phyloP scores from a whole-genome alignment of 2,113 vertebrate genomes.

The Mustelus asterias region DNA sequence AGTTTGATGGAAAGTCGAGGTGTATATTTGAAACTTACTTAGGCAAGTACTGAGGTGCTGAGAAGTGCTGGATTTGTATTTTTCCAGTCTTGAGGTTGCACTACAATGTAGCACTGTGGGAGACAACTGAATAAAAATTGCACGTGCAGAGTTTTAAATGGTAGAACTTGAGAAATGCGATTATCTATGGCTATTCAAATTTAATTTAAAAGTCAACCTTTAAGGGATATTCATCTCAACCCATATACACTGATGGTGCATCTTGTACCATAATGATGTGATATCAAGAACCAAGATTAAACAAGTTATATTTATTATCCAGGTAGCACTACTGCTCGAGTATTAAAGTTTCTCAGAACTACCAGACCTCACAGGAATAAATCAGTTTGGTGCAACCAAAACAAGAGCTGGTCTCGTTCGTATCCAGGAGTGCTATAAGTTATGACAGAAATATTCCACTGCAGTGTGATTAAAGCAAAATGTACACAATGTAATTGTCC shows the following conservation, averaged over 20 bases:
- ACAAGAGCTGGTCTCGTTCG: neutral
- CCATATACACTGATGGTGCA: neutral
- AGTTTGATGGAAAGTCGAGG: neutral
- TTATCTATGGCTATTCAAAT: neutral
- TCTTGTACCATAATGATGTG: neutral
- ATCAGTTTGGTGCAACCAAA: neutral
- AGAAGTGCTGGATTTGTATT: neutral
- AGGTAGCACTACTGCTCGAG: neutral
- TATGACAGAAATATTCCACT: neutral
- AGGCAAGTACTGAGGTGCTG: neutral
- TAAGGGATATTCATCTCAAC: neutral
- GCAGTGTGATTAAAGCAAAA: neutral
- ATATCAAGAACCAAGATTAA: neutral
- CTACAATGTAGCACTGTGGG: neutral
- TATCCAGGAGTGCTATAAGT: neutral
- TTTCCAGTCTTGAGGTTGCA: neutral
- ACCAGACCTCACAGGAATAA: neutral
- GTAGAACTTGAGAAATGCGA: neutral
- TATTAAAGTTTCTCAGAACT: neutral
- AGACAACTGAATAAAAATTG: neutral
- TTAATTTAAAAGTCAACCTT: neutral
- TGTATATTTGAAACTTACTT: neutral
- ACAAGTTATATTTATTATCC: neutral
- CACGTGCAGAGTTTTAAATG: neutral
- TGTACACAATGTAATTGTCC: neutral